These are phyloP conservation scores for Diglossa cyanea DNA, from an alignment of 2,797 vertebrate genomes.

Conservation along the genomic window DNA sequence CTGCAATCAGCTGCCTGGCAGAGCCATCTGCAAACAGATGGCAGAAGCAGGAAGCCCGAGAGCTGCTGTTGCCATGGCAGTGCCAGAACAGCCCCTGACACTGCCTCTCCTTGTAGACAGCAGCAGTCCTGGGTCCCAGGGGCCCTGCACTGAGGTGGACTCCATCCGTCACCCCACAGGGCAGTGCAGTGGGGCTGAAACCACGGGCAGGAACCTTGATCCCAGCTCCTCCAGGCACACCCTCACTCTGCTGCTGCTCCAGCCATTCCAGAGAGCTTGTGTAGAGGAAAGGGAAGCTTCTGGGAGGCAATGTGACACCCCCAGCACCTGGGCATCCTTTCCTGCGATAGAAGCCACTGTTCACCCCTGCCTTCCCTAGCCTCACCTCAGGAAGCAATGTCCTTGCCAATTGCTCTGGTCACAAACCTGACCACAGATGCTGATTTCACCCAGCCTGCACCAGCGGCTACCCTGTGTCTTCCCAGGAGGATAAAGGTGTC, in stretches of 20 bases:
- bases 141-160: not conserved
- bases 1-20: not conserved
- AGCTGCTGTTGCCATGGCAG: constrained; percentile 1
- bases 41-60: not conserved
- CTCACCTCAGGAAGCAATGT: not conserved
- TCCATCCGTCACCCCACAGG: accelerated
- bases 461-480: not conserved
- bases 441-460: not conserved
- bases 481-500: not conserved
- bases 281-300: not conserved
- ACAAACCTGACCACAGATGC: not conserved
- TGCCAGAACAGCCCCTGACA: not conserved
- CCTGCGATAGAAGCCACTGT: accelerated
- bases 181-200: accelerated
- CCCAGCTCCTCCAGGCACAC: not conserved
- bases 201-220: accelerated
- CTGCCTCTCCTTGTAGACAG: accelerated
- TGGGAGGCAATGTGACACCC: not conserved
- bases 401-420: not conserved
- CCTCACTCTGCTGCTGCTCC: not conserved
- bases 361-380: not conserved
- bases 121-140: accelerated
- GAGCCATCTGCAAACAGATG: not conserved
- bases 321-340: not conserved
- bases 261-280: accelerated